These are phyloP conservation scores for Platichthys stellatus DNA, from an alignment of 2,113 vertebrate species.

Conservation along the genomic window DNA sequence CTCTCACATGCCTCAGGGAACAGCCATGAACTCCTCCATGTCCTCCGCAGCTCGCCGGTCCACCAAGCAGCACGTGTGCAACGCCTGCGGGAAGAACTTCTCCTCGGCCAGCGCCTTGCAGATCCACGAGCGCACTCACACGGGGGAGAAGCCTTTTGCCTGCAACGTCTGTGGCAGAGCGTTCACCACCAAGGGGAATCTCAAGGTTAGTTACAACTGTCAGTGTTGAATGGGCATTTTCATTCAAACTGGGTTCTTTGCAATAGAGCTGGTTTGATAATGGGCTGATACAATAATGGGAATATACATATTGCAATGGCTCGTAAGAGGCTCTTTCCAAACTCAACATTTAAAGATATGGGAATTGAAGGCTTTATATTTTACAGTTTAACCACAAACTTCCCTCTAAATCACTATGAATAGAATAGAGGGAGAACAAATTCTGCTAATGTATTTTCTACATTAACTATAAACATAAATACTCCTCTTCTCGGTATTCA, in stretches of 20 bases:
- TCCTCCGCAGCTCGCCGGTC: slow-evolving; percentile 86
- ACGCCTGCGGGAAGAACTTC: slow-evolving; percentile 93
- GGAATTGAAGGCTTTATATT: too few species aligned
- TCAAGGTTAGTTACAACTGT: slow-evolving; percentile 85
- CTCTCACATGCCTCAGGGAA: slow-evolving; percentile 84
- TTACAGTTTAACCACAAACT: too few species aligned
- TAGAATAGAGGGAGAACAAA: too few species aligned
- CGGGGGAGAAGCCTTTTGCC: slow-evolving; percentile 96
- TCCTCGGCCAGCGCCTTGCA: slow-evolving; percentile 96
- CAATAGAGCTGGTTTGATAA: too few species aligned
- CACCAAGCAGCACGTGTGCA: slow-evolving; percentile 92
- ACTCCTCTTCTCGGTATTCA: too few species aligned
- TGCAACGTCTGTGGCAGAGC: slow-evolving; percentile 95
- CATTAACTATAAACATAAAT: too few species aligned
- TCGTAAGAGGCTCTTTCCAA: too few species aligned
- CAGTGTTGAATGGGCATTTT: neutral
- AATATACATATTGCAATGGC: too few species aligned
- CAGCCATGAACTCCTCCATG: slow-evolving; percentile 82
- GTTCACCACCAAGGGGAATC: slow-evolving; percentile 97
- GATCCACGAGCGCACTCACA: slow-evolving; percentile 97
- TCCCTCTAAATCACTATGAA: too few species aligned
- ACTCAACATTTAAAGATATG: too few species aligned
- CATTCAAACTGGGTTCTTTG: neutral
- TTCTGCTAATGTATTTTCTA: too few species aligned
- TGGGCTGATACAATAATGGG: too few species aligned